A percentile compares a stretch with the other conserved stretches of the same genome.
These are phyloP conservation scores for Pyxicephalus adspersus DNA, from an alignment of 2,113 vertebrate genomes.

Conservation along the genomic window DNA sequence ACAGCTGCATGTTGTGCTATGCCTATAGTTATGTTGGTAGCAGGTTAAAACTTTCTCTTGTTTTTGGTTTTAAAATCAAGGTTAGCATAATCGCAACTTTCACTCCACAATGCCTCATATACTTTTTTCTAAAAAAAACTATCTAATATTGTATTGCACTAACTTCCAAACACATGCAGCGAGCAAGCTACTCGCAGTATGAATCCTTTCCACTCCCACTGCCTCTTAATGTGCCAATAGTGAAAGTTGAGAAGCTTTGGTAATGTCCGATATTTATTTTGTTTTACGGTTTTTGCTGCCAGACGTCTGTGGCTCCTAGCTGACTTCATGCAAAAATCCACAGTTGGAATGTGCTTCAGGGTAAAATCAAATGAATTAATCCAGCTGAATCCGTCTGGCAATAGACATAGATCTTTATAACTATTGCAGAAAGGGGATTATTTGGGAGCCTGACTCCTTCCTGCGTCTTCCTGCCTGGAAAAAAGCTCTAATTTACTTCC, in stretches of 20 bases:
- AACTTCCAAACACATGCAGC: too few relatives aligned
- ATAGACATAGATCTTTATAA: constrained; percentile 37
- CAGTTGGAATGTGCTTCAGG: constrained; percentile 9
- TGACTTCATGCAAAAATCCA: constrained; percentile 11
- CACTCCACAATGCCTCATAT: too few relatives aligned
- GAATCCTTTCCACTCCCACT: neutral
- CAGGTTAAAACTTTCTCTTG: too few relatives aligned
- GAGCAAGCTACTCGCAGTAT: neutral
- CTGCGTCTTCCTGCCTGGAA: neutral
- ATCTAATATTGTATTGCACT: too few relatives aligned
- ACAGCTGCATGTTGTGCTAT: too few relatives aligned
- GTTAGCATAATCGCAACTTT: too few relatives aligned
- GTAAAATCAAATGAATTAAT: constrained; percentile 43
- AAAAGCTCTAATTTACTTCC: constrained; percentile 38
- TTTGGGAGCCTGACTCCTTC: constrained; percentile 27
- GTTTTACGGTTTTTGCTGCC: constrained; percentile 8
- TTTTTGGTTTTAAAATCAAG: too few relatives aligned
- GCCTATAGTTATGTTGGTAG: too few relatives aligned
- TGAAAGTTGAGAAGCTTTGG: constrained; percentile 1
- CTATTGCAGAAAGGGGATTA: constrained; percentile 39
- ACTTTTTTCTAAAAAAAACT: too few relatives aligned
- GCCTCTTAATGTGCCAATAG: neutral
- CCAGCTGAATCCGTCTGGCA: neutral
- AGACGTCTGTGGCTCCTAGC: constrained; percentile 5
- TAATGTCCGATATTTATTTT: constrained; percentile 37